Evolutionary conservation across 2,797 vertebrate species (phyloP), one percentile per base, ranked within the genome.

Genomic region (Limnodromus scolopaceus): DNA sequence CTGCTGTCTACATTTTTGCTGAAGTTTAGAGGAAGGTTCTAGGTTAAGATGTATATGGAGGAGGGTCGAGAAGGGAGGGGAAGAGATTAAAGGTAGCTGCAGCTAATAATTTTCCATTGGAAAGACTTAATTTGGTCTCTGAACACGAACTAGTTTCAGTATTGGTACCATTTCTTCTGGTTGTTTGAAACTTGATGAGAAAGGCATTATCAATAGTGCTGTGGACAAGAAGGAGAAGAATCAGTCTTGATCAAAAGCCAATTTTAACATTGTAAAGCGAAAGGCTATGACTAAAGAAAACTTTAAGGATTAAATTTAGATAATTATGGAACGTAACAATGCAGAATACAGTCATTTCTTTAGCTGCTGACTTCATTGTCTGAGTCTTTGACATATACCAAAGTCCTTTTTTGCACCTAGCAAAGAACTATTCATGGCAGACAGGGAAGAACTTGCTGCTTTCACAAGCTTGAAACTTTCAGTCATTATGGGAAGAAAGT

Each of bases 271-370:
- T 75, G 39, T 60, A 51, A 83, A 89, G 38, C 8, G 81, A 69
- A 91, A 65, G 51, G 23, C 63, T 65, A 9, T 1, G 0, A 36
- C 57, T 82, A 79, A 93, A 76, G 65, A 17, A 10, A 81, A 72
- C 51, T 89, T 39, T 15, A n/a, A 66, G 51, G 43, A 66, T 91
- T 92, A 77, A 48, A 34, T 82, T 82, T 87, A 38, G 86, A 3
- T 82, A 76, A 84, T 90, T 91, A 88, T 48, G 24, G 54, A 49
- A 49, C 41, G 55, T 79, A 91, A 74, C 80, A 93, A 55, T 63
- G 78, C 66, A 91, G 84, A 94, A 87, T 49, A 24, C 15, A 57
- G 84, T 74, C 24, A 79, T 89, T 94, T 95, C 68, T 82, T 89
- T 68, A 79, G 48, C 68, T 63, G 32, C 68, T 80, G 75, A 41